phyloP scores from a whole-genome alignment of 2,888 invertebrate species.

The Acanthacorydalis orientalis region DNA sequence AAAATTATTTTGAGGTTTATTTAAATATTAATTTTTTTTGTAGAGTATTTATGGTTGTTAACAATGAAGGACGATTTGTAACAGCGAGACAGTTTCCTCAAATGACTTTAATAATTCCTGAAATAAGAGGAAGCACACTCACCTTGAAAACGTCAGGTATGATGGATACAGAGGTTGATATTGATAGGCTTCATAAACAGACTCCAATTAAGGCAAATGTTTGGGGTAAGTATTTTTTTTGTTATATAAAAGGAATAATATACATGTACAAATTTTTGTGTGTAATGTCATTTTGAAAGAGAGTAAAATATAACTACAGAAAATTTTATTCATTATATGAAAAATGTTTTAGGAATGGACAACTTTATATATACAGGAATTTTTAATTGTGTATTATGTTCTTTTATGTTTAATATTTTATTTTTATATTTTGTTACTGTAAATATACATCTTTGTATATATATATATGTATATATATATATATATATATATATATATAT shows the following conservation, averaged over 20 bases:
- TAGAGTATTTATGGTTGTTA: conserved; percentile 39
- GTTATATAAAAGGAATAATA: background rate
- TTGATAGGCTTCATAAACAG: conserved; percentile 21
- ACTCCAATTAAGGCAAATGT: conserved; percentile 30
- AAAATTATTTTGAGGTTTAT: background rate
- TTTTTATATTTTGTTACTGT: too few species aligned
- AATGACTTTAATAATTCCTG: conserved; percentile 33
- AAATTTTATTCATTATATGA: too few species aligned
- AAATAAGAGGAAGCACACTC: conserved; percentile 31
- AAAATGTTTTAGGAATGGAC: too few species aligned
- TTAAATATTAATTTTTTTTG: background rate
- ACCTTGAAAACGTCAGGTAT: conserved; percentile 35
- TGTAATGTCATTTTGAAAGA: too few species aligned
- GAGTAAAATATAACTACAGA: too few species aligned
- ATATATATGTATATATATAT: too few species aligned
- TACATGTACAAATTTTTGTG: background rate
- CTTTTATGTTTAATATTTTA: too few species aligned
- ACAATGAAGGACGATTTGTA: conserved; percentile 35
- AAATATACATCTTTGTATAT: too few species aligned
- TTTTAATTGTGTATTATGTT: too few species aligned
- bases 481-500: too few species aligned
- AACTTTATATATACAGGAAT: too few species aligned
- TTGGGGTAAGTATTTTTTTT: conserved; percentile 27
- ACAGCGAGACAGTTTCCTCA: conserved; percentile 37
- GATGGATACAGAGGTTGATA: conserved; percentile 35